Evolutionary conservation across 2,888 invertebrate genomes (phyloP).

Genomic region (Onthophagus sagittarius): DNA sequence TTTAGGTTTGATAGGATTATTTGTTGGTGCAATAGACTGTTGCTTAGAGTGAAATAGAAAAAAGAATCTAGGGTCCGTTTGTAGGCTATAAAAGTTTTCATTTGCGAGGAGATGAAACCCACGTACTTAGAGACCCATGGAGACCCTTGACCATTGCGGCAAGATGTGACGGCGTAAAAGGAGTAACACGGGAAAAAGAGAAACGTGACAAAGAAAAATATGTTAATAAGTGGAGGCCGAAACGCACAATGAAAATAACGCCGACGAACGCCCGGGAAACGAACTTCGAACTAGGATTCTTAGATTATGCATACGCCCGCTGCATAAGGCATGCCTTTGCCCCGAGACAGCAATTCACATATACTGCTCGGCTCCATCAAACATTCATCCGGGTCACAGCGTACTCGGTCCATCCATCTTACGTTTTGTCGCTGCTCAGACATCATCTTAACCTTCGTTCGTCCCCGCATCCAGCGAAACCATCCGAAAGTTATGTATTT

Average conservation of each 20-base stretch:
- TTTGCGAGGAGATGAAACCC: slow-evolving; percentile 6
- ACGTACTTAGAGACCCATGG: neutral
- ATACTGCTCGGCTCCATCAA: slow-evolving; percentile 40
- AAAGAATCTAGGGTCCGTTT: neutral
- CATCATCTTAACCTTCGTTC: slow-evolving; percentile 22
- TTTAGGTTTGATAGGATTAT: neutral
- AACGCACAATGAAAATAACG: slow-evolving; percentile 21
- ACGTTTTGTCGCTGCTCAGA: slow-evolving; percentile 39
- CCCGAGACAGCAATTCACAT: slow-evolving; percentile 41
- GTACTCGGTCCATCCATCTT: slow-evolving; percentile 40
- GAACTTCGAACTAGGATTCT: slow-evolving; percentile 29
- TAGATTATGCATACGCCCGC: slow-evolving; percentile 42
- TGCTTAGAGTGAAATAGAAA: neutral
- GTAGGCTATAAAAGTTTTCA: slow-evolving; percentile 4
- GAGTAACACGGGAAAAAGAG: neutral
- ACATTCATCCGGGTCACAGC: slow-evolving; percentile 45
- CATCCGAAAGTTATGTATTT: slow-evolving; percentile 10
- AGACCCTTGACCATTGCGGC: neutral
- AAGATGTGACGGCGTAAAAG: neutral
- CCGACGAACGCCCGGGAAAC: slow-evolving; percentile 19
- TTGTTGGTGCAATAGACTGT: neutral
- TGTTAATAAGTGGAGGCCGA: slow-evolving; percentile 21
- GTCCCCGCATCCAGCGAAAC: slow-evolving; percentile 1
- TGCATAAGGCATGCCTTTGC: slow-evolving; percentile 41
- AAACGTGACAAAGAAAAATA: slow-evolving; percentile 10